Percentiles rank a stretch among this genome's conserved stretches.
Conservation (phyloP, 37 sponge, comb jelly and placozoan species). For the Axinella damicornis region DNA sequence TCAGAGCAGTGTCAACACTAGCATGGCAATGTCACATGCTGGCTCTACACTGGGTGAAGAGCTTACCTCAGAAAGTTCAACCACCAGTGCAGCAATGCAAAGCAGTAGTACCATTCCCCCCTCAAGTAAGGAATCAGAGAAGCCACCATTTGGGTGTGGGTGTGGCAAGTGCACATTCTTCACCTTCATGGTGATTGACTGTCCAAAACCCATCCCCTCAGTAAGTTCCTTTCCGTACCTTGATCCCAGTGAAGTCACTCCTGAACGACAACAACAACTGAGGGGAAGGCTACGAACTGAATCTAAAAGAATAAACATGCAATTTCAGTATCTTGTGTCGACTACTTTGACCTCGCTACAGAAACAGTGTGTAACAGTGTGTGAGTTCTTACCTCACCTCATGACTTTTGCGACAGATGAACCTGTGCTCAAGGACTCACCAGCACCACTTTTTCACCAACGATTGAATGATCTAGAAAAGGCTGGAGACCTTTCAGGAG, state of each 20-base stretch:
- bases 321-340: neutral
- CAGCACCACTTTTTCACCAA: neutral
- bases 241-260: neutral
- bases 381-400: neutral
- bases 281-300: neutral
- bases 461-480: neutral
- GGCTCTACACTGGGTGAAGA: too few relatives aligned
- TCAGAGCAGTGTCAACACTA: too few relatives aligned
- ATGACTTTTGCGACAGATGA: neutral
- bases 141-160: conserved; percentile 15
- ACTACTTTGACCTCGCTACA: neutral
- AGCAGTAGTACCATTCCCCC: too few relatives aligned
- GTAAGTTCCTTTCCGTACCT: conserved; percentile 17
- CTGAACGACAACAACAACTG: neutral
- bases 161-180: conserved; percentile 16
- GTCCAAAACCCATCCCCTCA: neutral
- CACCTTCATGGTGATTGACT: neutral
- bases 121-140: too few relatives aligned
- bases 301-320: neutral
- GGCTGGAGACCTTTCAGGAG: neutral
- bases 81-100: too few relatives aligned
- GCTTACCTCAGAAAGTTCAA: too few relatives aligned
- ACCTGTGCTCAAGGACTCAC: neutral
- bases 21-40: too few relatives aligned
- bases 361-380: neutral